Base-by-base conservation (phyloP, 2,888 invertebrate genomes). In the Cephus spinipes region DNA sequence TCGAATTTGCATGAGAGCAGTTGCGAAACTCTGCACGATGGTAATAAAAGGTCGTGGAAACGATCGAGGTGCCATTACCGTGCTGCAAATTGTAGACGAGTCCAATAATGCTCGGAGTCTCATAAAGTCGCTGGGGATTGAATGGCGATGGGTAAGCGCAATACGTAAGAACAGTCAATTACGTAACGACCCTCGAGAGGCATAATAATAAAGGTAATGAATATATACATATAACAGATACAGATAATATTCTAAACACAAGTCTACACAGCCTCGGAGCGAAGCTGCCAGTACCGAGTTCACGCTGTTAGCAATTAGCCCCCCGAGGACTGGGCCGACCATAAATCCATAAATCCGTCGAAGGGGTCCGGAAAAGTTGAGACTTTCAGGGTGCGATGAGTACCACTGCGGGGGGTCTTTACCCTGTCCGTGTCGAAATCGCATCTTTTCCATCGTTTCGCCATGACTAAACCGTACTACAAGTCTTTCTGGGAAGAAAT, bases 291-390 rank as follows among this genome's bases (percentile, higher is more conserved):
- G 81, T 23, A 23, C 76, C 74, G 69, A 80, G 79, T 85, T 85
- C 88, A 84, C 83, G 87, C 86, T 87, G 86, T 82, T 85, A 83
- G 85, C 88, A 88, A 88, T 88, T 88, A 88, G 85, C 84, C 87
- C 84, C 88, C 88, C 78, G 83, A 75, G 78, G 85, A 73, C 76
- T 81, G 15, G 83, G 82, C 82, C 81, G 83, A 82, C 84, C 82
- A 81, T 87, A 85, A 87, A 87, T 82, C 83, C 86, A 87, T 89
- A 88, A 89, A 89, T 88, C 87, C 86, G 83, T 86, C 87, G 75
- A 69, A 74, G 32, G 76, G 74, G 12, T 68, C 79, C 76, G 77
- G 78, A 80, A 23, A 75, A 80, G 77, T 78, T 80, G 76, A 69
- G 40, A 79, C 79, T 79, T 77, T 81, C 81, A 79, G 80, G 83